These are phyloP conservation scores for Saccostrea echinata DNA, from an alignment of 1,140 invertebrate species.

Conservation along the genomic window DNA sequence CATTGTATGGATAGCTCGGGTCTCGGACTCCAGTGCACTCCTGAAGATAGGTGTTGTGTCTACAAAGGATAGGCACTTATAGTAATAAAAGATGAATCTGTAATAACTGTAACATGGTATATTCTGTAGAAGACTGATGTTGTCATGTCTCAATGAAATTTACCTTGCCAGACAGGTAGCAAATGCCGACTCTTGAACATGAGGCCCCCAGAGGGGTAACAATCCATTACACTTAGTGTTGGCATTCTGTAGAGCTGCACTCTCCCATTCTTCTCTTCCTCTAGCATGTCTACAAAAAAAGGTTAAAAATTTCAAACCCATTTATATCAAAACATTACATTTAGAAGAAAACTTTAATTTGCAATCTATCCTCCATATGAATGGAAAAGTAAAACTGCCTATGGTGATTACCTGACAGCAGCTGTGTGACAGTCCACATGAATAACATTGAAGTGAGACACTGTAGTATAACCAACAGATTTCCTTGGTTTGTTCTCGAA, in stretches of 20 bases:
- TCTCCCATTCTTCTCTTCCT: slow-evolving; percentile 97
- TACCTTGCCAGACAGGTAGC: slow-evolving; percentile 95
- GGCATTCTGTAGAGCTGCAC: slow-evolving; percentile 97
- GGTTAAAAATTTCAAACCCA: not conserved
- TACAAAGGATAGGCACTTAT: slow-evolving; percentile 64
- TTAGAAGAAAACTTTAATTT: too few species aligned
- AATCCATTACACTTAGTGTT: slow-evolving; percentile 98
- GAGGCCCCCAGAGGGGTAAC: slow-evolving; percentile 96
- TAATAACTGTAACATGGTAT: too few species aligned
- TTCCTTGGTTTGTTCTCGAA: slow-evolving; percentile 90
- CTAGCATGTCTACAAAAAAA: slow-evolving; percentile 83
- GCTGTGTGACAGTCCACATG: slow-evolving; percentile 99
- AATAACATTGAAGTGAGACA: slow-evolving; percentile 98
- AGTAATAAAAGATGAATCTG: too few species aligned
- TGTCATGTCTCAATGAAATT: not conserved
- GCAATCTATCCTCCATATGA: too few species aligned
- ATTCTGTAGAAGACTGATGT: too few species aligned
- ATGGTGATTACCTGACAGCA: slow-evolving; percentile 87
- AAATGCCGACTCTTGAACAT: slow-evolving; percentile 96
- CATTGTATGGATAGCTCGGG: slow-evolving; percentile 84
- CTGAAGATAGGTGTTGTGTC: slow-evolving; percentile 81
- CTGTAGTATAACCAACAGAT: slow-evolving; percentile 89
- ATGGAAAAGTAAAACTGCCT: too few species aligned
- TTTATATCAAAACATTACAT: too few species aligned
- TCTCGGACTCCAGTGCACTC: slow-evolving; percentile 80